Evolutionary conservation across 2,888 invertebrate species (phyloP).

Genomic region (Elmis aenea): DNA sequence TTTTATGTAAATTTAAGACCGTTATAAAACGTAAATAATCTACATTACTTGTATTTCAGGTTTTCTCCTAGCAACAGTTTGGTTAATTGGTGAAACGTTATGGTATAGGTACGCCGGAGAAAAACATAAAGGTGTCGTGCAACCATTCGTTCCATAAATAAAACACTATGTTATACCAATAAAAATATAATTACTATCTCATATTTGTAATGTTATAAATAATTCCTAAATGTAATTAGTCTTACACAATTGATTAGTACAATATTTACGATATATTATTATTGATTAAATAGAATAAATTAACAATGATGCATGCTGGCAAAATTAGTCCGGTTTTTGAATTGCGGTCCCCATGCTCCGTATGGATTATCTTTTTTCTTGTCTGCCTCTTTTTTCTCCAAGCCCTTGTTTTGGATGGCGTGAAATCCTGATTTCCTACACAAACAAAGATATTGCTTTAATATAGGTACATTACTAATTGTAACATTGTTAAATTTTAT

Average conservation of each 20-base stretch:
- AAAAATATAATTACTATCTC: too few species aligned
- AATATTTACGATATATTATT: too few species aligned
- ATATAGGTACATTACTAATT: not conserved
- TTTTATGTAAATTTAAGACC: too few species aligned
- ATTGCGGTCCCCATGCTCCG: slow-evolving; percentile 68
- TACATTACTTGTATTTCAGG: too few species aligned
- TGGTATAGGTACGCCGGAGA: slow-evolving; percentile 43
- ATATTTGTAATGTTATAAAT: too few species aligned
- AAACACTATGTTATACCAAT: too few species aligned
- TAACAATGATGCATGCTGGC: slow-evolving; percentile 62
- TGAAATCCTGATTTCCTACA: slow-evolving; percentile 40
- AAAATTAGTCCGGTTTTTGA: slow-evolving; percentile 70
- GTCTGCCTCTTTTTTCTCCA: slow-evolving; percentile 33
- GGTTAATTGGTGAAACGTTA: slow-evolving; percentile 49
- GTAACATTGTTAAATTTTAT: slow-evolving; percentile 4
- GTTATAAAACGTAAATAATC: too few species aligned
- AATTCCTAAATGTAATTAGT: slow-evolving; percentile 2
- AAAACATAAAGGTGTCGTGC: slow-evolving; percentile 48
- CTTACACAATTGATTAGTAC: slow-evolving; percentile 5
- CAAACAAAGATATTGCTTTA: slow-evolving; percentile 3
- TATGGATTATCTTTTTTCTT: slow-evolving; percentile 42
- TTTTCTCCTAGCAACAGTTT: slow-evolving; percentile 45
- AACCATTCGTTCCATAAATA: slow-evolving; percentile 49
- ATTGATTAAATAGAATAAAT: slow-evolving; percentile 8
- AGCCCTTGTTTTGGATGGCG: slow-evolving; percentile 41